These are phyloP conservation scores for Reticulitermes lucifugus DNA, from an alignment of 2,888 invertebrate genomes.

Conservation along the genomic window DNA sequence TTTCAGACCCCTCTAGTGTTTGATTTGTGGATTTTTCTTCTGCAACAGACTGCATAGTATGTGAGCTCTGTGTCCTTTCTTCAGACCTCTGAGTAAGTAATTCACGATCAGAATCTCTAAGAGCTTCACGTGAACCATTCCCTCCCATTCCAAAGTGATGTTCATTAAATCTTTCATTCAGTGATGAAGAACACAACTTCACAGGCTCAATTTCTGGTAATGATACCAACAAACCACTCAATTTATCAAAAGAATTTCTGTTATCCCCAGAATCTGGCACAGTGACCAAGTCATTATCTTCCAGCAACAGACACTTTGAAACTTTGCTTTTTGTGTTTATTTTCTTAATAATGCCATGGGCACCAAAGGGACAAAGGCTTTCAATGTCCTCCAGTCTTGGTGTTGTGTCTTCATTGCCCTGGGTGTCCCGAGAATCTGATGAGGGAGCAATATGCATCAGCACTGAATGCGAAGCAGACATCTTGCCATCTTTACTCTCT, in stretches of 20 bases:
- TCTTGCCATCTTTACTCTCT: neutral
- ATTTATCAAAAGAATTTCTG: neutral
- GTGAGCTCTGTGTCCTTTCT: neutral
- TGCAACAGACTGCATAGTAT: neutral
- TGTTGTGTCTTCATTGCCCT: neutral
- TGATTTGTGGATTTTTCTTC: neutral
- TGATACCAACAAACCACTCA: neutral
- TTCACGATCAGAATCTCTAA: neutral
- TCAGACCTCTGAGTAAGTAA: neutral
- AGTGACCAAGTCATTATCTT: neutral
- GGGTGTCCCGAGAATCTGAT: neutral
- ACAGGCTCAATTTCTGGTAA: neutral
- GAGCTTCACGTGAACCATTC: neutral
- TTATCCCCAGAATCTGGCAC: neutral
- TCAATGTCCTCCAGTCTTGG: neutral
- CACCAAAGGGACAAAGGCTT: neutral
- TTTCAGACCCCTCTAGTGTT: neutral
- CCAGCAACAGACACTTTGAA: neutral
- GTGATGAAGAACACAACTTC: neutral
- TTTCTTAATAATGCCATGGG: neutral
- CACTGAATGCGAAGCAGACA: neutral
- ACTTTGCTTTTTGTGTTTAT: neutral
- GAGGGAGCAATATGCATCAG: neutral
- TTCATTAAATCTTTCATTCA: slow-evolving; percentile 21
- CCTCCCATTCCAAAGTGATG: neutral